Evolutionary conservation across 2,888 invertebrate species (phyloP).

Genomic region (Fabriciana adippe): DNA sequence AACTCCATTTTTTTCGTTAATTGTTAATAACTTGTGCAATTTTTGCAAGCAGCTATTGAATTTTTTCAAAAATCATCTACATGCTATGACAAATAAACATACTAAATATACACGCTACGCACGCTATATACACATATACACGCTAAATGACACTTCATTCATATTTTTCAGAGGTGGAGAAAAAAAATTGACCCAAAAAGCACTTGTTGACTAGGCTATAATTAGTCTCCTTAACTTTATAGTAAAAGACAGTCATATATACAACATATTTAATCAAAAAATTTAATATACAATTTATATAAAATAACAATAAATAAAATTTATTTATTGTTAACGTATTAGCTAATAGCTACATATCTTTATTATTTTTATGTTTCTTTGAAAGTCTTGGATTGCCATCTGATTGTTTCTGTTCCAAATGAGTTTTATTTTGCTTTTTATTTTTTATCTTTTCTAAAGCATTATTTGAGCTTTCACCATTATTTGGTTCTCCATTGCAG

Average conservation of each 20-base stretch:
- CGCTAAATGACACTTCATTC: too few species aligned
- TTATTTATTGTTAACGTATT: neutral
- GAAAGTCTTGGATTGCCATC: slow-evolving; percentile 34
- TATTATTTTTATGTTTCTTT: slow-evolving; percentile 67
- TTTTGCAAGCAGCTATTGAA: too few species aligned
- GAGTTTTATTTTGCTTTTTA: slow-evolving; percentile 55
- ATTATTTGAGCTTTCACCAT: slow-evolving; percentile 50
- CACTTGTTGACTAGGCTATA: too few species aligned
- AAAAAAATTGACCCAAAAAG: too few species aligned
- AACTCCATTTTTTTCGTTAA: too few species aligned
- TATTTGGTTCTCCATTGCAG: slow-evolving; percentile 47
- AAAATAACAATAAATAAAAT: slow-evolving; percentile 14
- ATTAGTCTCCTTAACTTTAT: too few species aligned
- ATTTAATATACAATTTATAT: slow-evolving; percentile 18
- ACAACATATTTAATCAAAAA: slow-evolving; percentile 23
- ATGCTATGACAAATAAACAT: too few species aligned
- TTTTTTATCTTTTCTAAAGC: slow-evolving; percentile 47
- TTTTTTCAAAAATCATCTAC: too few species aligned
- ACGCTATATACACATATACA: too few species aligned
- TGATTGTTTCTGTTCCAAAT: slow-evolving; percentile 49
- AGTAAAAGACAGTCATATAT: slow-evolving; percentile 7
- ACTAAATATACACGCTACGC: too few species aligned
- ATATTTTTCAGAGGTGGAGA: too few species aligned
- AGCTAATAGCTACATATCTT: slow-evolving; percentile 44
- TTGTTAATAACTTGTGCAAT: too few species aligned